Conservation (phyloP, 1,140 invertebrate genomes). For the Drepana arcuata region DNA sequence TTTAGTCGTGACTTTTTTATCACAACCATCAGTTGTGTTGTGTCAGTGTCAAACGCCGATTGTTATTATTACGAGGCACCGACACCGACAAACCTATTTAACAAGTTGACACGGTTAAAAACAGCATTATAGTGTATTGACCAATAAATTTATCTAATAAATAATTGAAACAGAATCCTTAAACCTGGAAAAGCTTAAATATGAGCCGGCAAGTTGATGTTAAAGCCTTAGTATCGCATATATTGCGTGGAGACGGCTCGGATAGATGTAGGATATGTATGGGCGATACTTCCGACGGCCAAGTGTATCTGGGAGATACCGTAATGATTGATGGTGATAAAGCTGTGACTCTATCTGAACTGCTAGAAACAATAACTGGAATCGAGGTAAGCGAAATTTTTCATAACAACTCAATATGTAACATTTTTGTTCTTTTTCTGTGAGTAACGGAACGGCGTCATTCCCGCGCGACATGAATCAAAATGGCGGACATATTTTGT, state of each 20-base stretch:
- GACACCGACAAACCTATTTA: constrained; percentile 2
- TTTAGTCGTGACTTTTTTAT: too few species aligned
- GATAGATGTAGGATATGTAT: constrained; percentile 60
- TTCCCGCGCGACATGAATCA: constrained; percentile 28
- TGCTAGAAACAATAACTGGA: constrained; percentile 50
- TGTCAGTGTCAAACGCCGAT: too few species aligned
- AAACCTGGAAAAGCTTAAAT: too few species aligned
- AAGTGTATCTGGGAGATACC: constrained; percentile 51
- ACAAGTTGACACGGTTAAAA: too few species aligned
- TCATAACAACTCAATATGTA: constrained; percentile 4
- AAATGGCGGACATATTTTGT: constrained; percentile 33
- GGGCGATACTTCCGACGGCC: constrained; percentile 54
- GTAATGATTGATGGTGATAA: constrained; percentile 57
- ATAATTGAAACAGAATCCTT: not conserved
- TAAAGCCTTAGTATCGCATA: constrained; percentile 54
- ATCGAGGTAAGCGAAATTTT: constrained; percentile 38
- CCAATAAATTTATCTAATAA: not conserved
- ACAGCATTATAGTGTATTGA: too few species aligned
- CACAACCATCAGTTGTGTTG: too few species aligned
- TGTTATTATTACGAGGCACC: too few species aligned
- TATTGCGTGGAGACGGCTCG: constrained; percentile 46
- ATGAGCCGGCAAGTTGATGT: constrained; percentile 55
- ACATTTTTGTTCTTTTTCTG: constrained; percentile 30
- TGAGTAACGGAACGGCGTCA: constrained; percentile 55
- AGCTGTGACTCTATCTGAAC: constrained; percentile 43